phyloP scores from a whole-genome alignment of 2,888 invertebrate genomes.

The Eubasilissa splendida region DNA sequence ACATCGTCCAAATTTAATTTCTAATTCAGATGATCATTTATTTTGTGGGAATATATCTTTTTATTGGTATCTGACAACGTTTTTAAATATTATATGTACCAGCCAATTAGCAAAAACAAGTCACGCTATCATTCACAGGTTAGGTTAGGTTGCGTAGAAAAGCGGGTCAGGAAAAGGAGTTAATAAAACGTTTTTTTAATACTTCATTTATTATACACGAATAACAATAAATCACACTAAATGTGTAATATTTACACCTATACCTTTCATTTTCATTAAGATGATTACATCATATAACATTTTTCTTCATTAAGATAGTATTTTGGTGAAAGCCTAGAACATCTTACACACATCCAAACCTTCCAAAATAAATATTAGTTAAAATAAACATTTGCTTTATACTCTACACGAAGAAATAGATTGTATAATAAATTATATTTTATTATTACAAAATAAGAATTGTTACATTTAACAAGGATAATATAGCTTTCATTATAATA shows the following conservation, averaged over 20 bases:
- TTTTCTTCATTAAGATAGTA: constrained; percentile 29
- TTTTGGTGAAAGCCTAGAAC: constrained; percentile 34
- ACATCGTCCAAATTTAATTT: no score
- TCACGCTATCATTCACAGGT: no score
- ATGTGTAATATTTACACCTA: constrained; percentile 57
- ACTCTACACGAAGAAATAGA: constrained; percentile 15
- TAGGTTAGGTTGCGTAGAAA: no score
- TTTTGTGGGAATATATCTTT: no score
- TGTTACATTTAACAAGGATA: constrained; percentile 27
- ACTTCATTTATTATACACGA: constrained; percentile 47
- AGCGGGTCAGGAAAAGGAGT: no score
- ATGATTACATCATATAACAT: constrained; percentile 43
- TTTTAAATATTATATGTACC: no score
- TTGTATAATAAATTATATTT: constrained; percentile 16
- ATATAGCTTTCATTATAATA: constrained; percentile 7
- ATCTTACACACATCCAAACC: constrained; percentile 21
- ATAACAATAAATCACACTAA: constrained; percentile 57
- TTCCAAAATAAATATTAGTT: constrained; percentile 13
- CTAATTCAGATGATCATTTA: no score
- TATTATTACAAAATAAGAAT: constrained; percentile 22
- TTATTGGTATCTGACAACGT: no score
- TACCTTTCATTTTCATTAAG: constrained; percentile 38
- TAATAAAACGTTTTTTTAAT: constrained; percentile 36
- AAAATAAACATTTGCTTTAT: background rate
- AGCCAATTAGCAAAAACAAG: no score